Conservation (phyloP, 2,113 vertebrate species). For the Nanorana parkeri region DNA sequence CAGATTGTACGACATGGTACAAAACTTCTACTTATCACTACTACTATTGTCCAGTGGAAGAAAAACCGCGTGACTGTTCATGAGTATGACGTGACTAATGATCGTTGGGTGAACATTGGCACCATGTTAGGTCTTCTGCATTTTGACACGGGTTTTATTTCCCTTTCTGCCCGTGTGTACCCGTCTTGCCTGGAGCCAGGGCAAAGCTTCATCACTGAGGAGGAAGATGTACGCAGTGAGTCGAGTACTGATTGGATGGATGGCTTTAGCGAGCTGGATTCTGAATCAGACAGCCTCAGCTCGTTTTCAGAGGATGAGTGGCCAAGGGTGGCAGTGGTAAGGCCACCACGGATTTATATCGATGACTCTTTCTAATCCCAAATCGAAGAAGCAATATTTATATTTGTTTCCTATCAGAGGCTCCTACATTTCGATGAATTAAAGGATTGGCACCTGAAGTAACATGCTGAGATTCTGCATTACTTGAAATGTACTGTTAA, state of each 20-base stretch:
- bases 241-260: slow-evolving; percentile 88
- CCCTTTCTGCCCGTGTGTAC: slow-evolving; percentile 83
- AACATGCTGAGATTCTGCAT: background rate
- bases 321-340: slow-evolving; percentile 48
- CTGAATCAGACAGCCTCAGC: slow-evolving; percentile 84
- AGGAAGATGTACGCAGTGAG: slow-evolving; percentile 83
- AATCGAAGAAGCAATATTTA: slow-evolving; percentile 14
- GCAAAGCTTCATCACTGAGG: slow-evolving; percentile 83
- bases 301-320: slow-evolving; percentile 84
- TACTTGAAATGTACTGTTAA: background rate
- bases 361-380: slow-evolving; percentile 65
- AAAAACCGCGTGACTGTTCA: slow-evolving; percentile 87
- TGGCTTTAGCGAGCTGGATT: slow-evolving; percentile 82
- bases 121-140: slow-evolving; percentile 80
- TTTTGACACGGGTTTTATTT: slow-evolving; percentile 78
- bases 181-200: slow-evolving; percentile 81
- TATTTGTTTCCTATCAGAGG: slow-evolving; percentile 7
- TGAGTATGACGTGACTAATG: slow-evolving; percentile 77
- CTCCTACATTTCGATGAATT: background rate
- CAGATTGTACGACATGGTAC: slow-evolving; percentile 81
- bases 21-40: slow-evolving; percentile 83
- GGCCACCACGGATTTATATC: slow-evolving; percentile 45
- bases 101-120: slow-evolving; percentile 82
- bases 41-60: slow-evolving; percentile 81
- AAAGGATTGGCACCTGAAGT: slow-evolving; percentile 10